Base-by-base conservation (phyloP, 2,113 vertebrate genomes). In the Forbesichthys agassizii region DNA sequence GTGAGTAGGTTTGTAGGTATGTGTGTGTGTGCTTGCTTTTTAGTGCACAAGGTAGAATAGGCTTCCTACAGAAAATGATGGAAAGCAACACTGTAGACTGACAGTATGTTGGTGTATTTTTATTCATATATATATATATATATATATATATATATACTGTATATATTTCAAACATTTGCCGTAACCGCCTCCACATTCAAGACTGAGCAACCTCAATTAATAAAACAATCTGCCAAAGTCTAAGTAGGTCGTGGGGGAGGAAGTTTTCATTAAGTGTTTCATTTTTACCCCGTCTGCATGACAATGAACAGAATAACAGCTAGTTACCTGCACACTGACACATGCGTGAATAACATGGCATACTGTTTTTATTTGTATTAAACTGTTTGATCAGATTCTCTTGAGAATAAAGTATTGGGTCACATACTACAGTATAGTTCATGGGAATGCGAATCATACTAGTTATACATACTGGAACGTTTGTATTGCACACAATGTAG, bases 161-260 rank as follows among this genome's bases (percentile, higher is more conserved):
- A 20, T 20, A 27, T 27, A 27, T 65, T 9, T 18, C 18, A 1
- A 27, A 36, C 11, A 47, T 5, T 10, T 69, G 16, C 5, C 5
- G 46, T 18, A 56, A 11, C 36, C 42, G 53, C 58, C 54, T 61
- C 7, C 11, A 48, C 13, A n/a, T 27, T 57, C 64, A 48, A 54
- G 16, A 11, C 9, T 47, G 11, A 55, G 16, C 11, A 20, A 71
- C 57, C 52, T 81, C 60, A 78, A 79, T 68, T 75, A 70, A 77
- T 75, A 75, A 76, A 79, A 64, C 73, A 64, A 58, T 61, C 33
- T 48, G 14, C 48, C 2, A 68, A 65, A 63, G 63, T 76, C 72
- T 54, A 78, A 68, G 14, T 74, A 48, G 73, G 68, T 78, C 71
- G 64, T 18, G 10, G n/a, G 8, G 46, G 5, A 52, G 48, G 55